Base-by-base conservation (phyloP, 2,113 vertebrate species). In the Tympanuchus pallidicinctus region DNA sequence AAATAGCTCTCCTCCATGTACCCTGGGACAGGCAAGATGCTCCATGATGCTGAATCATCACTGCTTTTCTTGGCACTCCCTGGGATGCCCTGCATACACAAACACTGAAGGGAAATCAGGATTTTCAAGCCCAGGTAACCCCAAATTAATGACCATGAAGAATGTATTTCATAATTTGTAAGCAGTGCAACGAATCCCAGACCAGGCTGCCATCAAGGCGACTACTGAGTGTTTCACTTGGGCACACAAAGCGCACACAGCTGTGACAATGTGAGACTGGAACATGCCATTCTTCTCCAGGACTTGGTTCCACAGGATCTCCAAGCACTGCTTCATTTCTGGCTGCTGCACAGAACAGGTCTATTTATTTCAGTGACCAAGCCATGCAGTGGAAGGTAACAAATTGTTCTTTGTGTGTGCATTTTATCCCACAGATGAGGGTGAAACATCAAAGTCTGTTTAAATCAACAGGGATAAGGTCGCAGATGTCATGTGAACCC, bases 11-110 rank as follows among this genome's bases (percentile, higher is more conserved):
- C 71, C 34, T 81, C 15, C 34, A 13, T 5, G 42, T 47, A 65
- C 7, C 11, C 16, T 40, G 73, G 17, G 10, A 57, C 43, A 86
- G 52, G 60, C 22, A 77, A 74, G 40, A 77, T 40, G 15, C 30
- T 47, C 61, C 22, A 36, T 30, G 19, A 60, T n/a, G 8, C 16
- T 20, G 42, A 73, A 66, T 57, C 28, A 81, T 42, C 45, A 38
- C 15, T 43, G 60, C 66, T 90, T 88, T 91, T 34, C 65, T 91
- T 93, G 72, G 73, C 82, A 86, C 21, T 42, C 25, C 59, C 75
- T 42, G 65, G 42, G 45, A 42, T 80, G 24, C 45, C 45, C 75
- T 73, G 43, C 54, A 40, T 78, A 47, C 32, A 64, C 72, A 43
- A 91, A 1, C 47, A 57, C 54, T 61, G 59, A 86, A 86, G 30